A percentile compares a stretch with the other conserved stretches of the same genome.
Conservation (phyloP, 2,797 vertebrate species). For the Artibeus jamaicensis region DNA sequence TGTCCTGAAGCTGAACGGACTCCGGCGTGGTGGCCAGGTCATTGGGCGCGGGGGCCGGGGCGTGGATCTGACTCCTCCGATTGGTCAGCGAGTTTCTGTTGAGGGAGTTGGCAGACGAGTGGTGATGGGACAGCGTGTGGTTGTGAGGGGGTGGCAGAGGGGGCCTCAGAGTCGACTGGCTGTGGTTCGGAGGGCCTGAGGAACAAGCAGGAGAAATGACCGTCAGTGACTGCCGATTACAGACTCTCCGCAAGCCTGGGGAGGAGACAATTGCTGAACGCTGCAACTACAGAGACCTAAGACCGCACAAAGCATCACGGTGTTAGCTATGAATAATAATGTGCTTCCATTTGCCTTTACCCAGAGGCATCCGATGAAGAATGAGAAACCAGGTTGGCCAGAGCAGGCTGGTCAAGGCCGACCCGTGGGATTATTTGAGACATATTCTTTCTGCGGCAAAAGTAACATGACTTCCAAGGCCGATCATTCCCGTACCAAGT, state of each 20-base stretch:
- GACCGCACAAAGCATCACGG: not conserved
- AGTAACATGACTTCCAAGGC: constrained; percentile 53
- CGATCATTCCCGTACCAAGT: not conserved
- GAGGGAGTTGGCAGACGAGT: constrained; percentile 96
- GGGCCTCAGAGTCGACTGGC: constrained; percentile 95
- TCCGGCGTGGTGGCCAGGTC: constrained; percentile 96
- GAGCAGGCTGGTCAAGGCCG: constrained; percentile 50
- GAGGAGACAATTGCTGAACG: not conserved
- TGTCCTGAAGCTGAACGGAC: constrained; percentile 94
- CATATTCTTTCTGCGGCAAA: not conserved
- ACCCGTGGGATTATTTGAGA: constrained; percentile 50
- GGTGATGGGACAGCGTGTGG: constrained; percentile 95
- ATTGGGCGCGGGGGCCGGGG: constrained; percentile 89
- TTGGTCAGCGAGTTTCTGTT: constrained; percentile 97
- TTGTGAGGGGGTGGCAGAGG: constrained; percentile 97
- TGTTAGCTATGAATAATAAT: not conserved
- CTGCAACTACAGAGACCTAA: not conserved
- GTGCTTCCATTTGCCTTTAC: constrained; percentile 32
- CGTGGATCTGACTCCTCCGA: constrained; percentile 94
- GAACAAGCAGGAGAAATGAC: constrained; percentile 44
- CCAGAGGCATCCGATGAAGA: constrained; percentile 52
- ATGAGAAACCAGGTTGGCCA: constrained; percentile 55
- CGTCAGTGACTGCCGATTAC: not conserved
- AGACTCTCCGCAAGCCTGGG: not conserved
- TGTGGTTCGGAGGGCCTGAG: constrained; percentile 95